phyloP scores from a whole-genome alignment of 2,797 vertebrate genomes.

The Rhinoraja longicauda region DNA sequence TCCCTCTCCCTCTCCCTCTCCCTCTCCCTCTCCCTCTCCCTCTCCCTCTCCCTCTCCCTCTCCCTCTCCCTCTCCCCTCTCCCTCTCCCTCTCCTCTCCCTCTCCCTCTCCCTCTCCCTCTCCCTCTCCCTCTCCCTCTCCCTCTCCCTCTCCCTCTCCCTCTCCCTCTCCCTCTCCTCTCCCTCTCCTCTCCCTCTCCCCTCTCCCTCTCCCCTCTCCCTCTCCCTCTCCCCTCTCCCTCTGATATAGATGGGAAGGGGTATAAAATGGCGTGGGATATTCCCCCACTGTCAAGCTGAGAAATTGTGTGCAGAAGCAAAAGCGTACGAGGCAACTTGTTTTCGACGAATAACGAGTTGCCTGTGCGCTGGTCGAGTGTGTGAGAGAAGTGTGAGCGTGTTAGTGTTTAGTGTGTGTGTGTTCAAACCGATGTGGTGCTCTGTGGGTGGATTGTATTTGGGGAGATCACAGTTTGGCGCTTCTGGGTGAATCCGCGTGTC shows the following conservation, averaged over 20 bases:
- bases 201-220: too few relatives aligned
- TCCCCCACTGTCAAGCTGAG: neutral
- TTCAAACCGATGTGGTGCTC: neutral
- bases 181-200: neutral
- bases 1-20: neutral
- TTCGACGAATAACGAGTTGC: neutral
- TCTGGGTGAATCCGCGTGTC: neutral
- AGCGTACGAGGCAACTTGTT: neutral
- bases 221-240: neutral
- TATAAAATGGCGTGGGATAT: neutral
- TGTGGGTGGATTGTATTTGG: neutral
- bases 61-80: neutral
- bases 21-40: neutral
- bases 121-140: neutral
- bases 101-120: too few relatives aligned
- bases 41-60: too few relatives aligned
- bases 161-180: too few relatives aligned
- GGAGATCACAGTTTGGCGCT: neutral
- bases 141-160: neutral
- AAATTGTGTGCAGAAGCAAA: neutral
- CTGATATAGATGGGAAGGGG: neutral
- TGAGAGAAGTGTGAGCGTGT: neutral
- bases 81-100: too few relatives aligned
- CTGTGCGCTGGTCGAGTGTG: neutral
- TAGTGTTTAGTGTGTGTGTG: neutral